phyloP scores from a whole-genome alignment of 1,140 invertebrate species.

The Ips nitidus region DNA sequence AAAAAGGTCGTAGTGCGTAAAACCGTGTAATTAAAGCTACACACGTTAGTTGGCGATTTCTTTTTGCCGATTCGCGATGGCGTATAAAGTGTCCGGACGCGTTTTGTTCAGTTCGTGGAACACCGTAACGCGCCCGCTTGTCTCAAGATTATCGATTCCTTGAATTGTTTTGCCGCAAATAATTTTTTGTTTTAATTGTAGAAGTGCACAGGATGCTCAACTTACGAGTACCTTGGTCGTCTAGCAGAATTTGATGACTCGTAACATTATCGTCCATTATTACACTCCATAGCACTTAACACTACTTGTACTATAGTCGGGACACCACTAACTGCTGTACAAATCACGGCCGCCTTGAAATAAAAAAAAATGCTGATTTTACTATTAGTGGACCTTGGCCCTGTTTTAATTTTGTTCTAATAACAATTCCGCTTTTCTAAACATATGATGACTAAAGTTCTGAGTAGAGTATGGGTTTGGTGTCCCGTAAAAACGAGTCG shows the following conservation, averaged over 20 bases:
- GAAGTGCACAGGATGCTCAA: too few species aligned
- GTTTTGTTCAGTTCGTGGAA: slow-evolving; percentile 30
- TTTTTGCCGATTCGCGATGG: slow-evolving; percentile 29
- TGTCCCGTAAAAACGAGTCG: too few species aligned
- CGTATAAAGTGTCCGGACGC: slow-evolving; percentile 20
- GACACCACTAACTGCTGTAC: too few species aligned
- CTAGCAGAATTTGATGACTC: too few species aligned
- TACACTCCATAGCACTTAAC: too few species aligned
- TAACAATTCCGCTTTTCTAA: not conserved
- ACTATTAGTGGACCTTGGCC: not conserved
- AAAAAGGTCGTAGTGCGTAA: slow-evolving; percentile 14
- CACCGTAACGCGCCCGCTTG: slow-evolving; percentile 16
- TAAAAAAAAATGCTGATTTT: not conserved
- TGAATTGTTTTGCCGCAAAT: slow-evolving; percentile 2
- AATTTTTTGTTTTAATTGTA: too few species aligned
- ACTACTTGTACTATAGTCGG: too few species aligned
- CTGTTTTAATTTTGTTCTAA: not conserved
- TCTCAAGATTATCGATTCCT: slow-evolving; percentile 23
- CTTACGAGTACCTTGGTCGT: too few species aligned
- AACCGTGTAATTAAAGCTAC: slow-evolving; percentile 27
- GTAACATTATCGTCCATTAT: too few species aligned
- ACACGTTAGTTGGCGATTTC: slow-evolving; percentile 27
- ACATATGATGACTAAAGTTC: not conserved
- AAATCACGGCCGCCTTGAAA: too few species aligned
- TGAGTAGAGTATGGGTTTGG: too few species aligned